Conservation (phyloP, 1,140 invertebrate genomes). For the Doryteuthis pealeii region DNA sequence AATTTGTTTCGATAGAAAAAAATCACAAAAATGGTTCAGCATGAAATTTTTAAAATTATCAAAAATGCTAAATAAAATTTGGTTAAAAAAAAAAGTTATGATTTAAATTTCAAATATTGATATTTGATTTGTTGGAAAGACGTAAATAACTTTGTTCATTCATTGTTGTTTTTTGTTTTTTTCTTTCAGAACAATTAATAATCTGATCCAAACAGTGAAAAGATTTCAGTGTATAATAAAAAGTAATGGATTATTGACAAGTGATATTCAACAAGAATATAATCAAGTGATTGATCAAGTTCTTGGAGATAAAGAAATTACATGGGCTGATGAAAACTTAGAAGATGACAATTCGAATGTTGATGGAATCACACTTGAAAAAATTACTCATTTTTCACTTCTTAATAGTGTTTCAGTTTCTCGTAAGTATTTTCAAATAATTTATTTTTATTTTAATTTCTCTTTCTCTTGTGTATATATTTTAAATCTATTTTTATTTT, state of each 20-base stretch:
- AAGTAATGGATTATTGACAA: constrained; percentile 34
- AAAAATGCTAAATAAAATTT: too few relatives aligned
- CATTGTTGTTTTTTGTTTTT: neutral
- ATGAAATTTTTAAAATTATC: too few relatives aligned
- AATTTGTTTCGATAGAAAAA: too few relatives aligned
- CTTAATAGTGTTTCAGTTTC: neutral
- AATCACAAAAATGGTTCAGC: too few relatives aligned
- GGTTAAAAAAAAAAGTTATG: too few relatives aligned
- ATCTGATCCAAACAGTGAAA: constrained; percentile 34
- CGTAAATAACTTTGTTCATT: too few relatives aligned
- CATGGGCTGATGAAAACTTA: constrained; percentile 32
- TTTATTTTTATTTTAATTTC: too few relatives aligned
- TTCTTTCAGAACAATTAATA: constrained; percentile 34
- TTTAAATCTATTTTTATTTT: too few relatives aligned
- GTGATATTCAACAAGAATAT: constrained; percentile 33
- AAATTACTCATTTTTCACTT: neutral
- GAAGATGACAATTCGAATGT: neutral
- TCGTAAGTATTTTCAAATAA: neutral
- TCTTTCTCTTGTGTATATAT: too few relatives aligned
- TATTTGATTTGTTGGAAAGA: too few relatives aligned
- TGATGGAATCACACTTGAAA: neutral
- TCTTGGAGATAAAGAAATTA: constrained; percentile 39
- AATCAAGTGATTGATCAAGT: constrained; percentile 26
- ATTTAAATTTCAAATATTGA: too few relatives aligned
- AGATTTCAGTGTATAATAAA: constrained; percentile 39